Percentiles rank a stretch among this genome's conserved stretches.
phyloP scores from a whole-genome alignment of 2,797 vertebrate species.

The Limosa lapponica region DNA sequence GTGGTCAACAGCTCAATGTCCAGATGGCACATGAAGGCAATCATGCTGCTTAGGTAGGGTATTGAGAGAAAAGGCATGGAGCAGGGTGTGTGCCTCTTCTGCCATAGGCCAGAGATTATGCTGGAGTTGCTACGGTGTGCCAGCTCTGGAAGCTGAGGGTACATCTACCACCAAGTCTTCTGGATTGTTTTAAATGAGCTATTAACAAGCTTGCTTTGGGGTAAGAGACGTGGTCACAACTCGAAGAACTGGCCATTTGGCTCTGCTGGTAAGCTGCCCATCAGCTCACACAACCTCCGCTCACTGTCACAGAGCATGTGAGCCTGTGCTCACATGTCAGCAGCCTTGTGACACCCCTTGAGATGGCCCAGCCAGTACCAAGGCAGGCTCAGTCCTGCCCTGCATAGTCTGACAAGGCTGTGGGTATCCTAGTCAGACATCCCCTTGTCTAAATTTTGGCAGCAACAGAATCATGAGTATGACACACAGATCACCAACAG shows the following conservation, averaged over 20 bases:
- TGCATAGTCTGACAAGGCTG: background rate
- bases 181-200: background rate
- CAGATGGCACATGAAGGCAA: background rate
- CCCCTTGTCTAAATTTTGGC: background rate
- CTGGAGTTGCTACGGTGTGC: background rate
- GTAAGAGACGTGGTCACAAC: background rate
- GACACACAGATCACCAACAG: background rate
- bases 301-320: background rate
- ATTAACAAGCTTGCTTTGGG: background rate
- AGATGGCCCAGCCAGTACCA: background rate
- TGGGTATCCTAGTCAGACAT: background rate
- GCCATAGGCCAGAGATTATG: fast-evolving
- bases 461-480: background rate
- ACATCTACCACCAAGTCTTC: background rate
- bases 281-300: background rate
- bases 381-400: background rate
- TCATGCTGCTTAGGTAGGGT: background rate
- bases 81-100: fast-evolving
- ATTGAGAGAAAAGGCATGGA: fast-evolving
- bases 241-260: background rate
- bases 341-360: background rate
- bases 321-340: background rate
- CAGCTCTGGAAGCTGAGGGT: background rate
- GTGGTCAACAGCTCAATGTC: no score
- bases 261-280: background rate